Evolutionary conservation across 2,888 invertebrate species (phyloP).

Genomic region (Papilio gigon): DNA sequence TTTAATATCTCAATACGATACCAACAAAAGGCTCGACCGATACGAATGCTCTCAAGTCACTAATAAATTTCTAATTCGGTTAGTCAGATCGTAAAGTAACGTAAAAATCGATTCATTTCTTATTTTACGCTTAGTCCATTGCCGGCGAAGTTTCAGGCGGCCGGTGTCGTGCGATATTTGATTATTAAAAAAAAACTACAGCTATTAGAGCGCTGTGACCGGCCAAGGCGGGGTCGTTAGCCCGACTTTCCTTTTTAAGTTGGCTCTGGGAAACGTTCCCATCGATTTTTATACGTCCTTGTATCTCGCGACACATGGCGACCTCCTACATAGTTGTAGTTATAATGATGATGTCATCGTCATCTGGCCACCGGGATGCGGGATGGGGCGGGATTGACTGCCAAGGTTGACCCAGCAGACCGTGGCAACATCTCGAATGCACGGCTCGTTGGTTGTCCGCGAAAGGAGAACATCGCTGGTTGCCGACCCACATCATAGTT

Average conservation of each 20-base stretch:
- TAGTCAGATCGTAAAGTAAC: constrained; percentile 47
- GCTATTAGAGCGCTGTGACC: constrained; percentile 64
- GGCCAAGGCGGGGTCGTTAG: constrained; percentile 66
- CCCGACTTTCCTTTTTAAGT: constrained; percentile 77
- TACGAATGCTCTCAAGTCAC: constrained; percentile 54
- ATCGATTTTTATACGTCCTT: constrained; percentile 71
- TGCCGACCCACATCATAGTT: constrained; percentile 69
- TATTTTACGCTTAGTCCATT: constrained; percentile 49
- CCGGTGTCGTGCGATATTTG: constrained; percentile 59
- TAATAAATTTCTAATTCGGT: constrained; percentile 55
- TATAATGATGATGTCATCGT: constrained; percentile 72
- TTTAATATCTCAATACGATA: constrained; percentile 58
- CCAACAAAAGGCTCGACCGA: constrained; percentile 51
- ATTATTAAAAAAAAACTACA: constrained; percentile 67
- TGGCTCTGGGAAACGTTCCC: constrained; percentile 56
- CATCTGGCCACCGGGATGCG: constrained; percentile 61
- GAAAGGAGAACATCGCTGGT: constrained; percentile 67
- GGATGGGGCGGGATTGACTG: constrained; percentile 70
- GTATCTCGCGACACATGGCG: constrained; percentile 58
- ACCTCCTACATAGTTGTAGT: constrained; percentile 52
- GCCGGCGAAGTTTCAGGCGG: constrained; percentile 56
- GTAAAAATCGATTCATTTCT: constrained; percentile 49
- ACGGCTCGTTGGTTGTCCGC: constrained; percentile 73
- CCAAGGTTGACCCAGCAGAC: constrained; percentile 77
- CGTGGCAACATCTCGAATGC: constrained; percentile 68